Evolutionary conservation across 2,888 invertebrate species (phyloP), one percentile per base, ranked within the genome.

Genomic region (Patella ulyssiponensis): DNA sequence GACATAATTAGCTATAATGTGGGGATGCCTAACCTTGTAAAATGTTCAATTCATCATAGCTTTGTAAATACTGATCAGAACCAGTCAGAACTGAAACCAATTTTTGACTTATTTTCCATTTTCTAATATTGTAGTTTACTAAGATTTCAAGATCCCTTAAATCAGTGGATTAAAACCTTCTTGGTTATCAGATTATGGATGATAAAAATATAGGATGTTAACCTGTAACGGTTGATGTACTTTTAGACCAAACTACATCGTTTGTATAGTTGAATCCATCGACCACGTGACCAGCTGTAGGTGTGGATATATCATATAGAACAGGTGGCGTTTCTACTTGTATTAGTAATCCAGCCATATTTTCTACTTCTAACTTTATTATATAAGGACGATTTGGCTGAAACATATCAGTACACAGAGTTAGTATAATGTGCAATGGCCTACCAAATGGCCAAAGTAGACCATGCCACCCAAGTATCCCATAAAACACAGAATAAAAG

Each of bases 181-280:
- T 17, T n/a, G 2, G n/a, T 58, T 58, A 58, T 3, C n/a, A n/a
- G 58, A 58, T n/a, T n/a, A 58, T n/a, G 17, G n/a, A 58, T 58
- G n/a, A 58, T 58, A 58, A 58, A 58, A 58, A n/a, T 58, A 53
- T 54, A 51, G 54, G n/a, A 20, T 20, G 27, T 20, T 72, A 75
- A 81, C 82, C 84, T 69, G 74, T 78, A 27, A 84, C 73, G 23
- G 77, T 72, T 9, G 73, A 73, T 27, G 76, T 73, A 5, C 77
- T 75, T 70, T 81, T 78, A 77, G 79, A 82, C 81, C 81, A 85
- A 3, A 82, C 76, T 23, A 76, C 69, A 64, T 84, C 82, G 17
- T 75, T 64, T 27, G 20, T 75, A 71, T 79, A 84, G 53, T 82
- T 79, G 1, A 23, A 20, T 69, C 85, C 85, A 64, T 83, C 80